A percentile compares a stretch with the other conserved stretches of the same genome.
Evolutionary conservation across 2,113 vertebrate species (phyloP).

Genomic region (Dasyprocta punctata): DNA sequence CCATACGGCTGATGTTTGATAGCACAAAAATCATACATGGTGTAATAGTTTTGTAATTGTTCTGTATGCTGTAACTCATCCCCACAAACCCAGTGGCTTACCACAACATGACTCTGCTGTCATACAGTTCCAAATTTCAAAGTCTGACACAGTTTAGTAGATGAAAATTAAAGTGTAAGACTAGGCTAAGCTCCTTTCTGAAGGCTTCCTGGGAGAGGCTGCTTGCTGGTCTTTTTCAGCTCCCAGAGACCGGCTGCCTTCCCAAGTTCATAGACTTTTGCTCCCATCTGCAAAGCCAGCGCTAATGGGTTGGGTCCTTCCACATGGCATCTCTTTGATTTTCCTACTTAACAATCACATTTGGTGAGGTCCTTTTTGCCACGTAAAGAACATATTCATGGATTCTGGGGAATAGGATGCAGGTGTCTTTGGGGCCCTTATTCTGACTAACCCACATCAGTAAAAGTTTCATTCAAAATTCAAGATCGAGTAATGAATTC

Average conservation of each 20-base stretch:
- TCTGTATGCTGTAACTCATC: not conserved
- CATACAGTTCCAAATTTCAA: not conserved
- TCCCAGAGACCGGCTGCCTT: not conserved
- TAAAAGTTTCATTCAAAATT: not conserved
- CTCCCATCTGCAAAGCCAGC: no score
- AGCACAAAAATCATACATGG: not conserved
- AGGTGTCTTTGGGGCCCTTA: not conserved
- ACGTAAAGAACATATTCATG: not conserved
- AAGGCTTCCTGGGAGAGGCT: not conserved
- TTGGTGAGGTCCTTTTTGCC: not conserved
- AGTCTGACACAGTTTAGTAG: not conserved
- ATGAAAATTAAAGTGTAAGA: not conserved
- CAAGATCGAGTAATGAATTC: not conserved
- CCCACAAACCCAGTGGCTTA: not conserved
- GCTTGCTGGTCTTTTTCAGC: not conserved
- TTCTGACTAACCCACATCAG: not conserved
- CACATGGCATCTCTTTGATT: rapidly evolving
- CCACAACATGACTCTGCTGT: not conserved
- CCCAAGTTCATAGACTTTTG: rapidly evolving
- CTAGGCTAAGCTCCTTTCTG: not conserved
- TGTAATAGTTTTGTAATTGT: not conserved
- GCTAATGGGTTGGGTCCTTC: not conserved
- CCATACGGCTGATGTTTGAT: rapidly evolving
- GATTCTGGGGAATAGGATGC: not conserved
- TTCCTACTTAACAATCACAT: not conserved